Base-by-base conservation (phyloP, 2,797 vertebrate species). In the Urosaurus nigricauda region DNA sequence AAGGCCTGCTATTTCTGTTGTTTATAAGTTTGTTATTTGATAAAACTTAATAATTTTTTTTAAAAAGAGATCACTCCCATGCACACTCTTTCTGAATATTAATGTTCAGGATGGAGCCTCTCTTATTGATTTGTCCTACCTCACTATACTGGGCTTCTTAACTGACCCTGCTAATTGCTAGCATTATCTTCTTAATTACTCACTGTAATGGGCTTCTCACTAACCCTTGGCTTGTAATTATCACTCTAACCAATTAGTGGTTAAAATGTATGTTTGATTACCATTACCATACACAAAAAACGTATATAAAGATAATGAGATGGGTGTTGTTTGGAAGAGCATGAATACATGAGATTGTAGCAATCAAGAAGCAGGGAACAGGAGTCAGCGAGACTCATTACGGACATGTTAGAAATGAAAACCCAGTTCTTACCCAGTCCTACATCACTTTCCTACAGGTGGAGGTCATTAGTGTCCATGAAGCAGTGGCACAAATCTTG, bases 191-290 rank as follows among this genome's bases (percentile, higher is more conserved):
- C 24, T 21, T 68, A 32, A 78, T 83, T 77, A 83, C 43, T 77
- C 77, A 77, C 19, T 16, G 21, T 77, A 83, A 83, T 77, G 60
- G 17, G 79, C 80, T 83, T 77, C 73, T 88, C 35, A 53, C 58
- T 74, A 74, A 74, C 40, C 12, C 74, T 83, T 82, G 43, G 24
- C 74, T 83, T 78, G 71, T 77, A 75, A 88, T 88, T 77, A 88
- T 88, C 80, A 51, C 14, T 51, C 56, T 83, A 77, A 83, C 77
- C n/a, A 88, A 77, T 77, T 83, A 68, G 74, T 32, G 83, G 40
- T 65, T 83, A 83, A 85, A 86, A 65, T 68, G 11, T 86, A 86
- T 79, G 60, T 70, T 79, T 53, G 80, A 37, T 88, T 77, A 21
- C 58, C 35, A 13, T 65, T 83, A 83, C 21, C 75, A 51, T 63